Evolutionary conservation across 2,113 vertebrate genomes (phyloP).

Genomic region (Scalopus aquaticus): DNA sequence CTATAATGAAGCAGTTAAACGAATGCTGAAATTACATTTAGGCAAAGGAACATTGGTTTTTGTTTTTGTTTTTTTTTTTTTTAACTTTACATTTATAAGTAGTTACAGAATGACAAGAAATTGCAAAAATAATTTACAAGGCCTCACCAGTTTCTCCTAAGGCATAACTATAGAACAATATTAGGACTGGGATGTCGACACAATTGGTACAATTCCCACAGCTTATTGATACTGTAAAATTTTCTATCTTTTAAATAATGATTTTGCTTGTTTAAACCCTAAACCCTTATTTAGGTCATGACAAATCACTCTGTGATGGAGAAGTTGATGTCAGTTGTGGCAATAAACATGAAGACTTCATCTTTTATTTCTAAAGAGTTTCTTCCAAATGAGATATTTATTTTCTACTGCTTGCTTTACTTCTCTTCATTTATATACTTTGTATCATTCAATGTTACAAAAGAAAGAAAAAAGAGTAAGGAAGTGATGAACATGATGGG

Average conservation of each 20-base stretch:
- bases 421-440: constrained; percentile 81
- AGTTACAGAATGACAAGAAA: neutral
- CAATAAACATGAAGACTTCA: constrained; percentile 71
- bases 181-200: neutral
- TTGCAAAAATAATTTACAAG: neutral
- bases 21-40: neutral
- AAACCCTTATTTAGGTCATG: constrained; percentile 67
- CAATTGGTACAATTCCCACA: neutral
- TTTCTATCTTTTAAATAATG: neutral
- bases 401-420: constrained; percentile 67
- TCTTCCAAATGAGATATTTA: constrained; percentile 54
- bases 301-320: constrained; percentile 81
- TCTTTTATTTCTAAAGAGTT: neutral
- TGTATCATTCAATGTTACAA: constrained; percentile 67
- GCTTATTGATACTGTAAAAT: neutral
- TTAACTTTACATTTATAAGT: neutral
- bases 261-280: neutral
- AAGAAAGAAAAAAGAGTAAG: constrained; percentile 86
- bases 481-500: constrained; percentile 94
- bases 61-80: too few species aligned
- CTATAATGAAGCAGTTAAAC: neutral
- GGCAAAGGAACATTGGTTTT: neutral
- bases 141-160: neutral
- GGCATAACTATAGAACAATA: neutral
- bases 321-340: constrained; percentile 79